Percentiles rank a stretch among this genome's conserved stretches.
These are phyloP conservation scores for Anastrepha obliqua DNA, from an alignment of 1,140 invertebrate genomes.

Conservation along the genomic window DNA sequence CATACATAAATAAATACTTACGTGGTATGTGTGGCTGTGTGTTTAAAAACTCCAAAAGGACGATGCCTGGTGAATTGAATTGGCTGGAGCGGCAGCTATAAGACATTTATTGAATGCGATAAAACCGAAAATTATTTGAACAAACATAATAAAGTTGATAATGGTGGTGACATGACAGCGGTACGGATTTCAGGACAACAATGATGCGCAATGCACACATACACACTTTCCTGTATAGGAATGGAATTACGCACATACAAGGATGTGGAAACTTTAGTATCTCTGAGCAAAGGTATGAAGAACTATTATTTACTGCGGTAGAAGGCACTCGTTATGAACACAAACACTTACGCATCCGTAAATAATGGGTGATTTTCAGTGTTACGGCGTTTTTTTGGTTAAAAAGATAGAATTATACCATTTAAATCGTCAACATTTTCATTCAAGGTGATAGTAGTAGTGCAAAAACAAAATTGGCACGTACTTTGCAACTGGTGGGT, in stretches of 20 bases:
- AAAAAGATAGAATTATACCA: too few species aligned
- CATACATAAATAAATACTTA: neutral
- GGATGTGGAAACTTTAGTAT: neutral
- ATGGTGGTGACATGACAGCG: constrained; percentile 6
- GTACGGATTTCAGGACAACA: neutral
- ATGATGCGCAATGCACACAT: neutral
- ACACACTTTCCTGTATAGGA: neutral
- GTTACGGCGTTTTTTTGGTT: too few species aligned
- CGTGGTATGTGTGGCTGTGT: too few species aligned
- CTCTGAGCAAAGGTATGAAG: neutral
- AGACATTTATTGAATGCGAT: constrained; percentile 59
- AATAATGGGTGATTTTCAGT: too few species aligned
- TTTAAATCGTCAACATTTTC: too few species aligned
- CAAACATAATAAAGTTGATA: constrained; percentile 63
- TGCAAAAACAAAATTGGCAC: too few species aligned
- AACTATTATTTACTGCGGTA: neutral
- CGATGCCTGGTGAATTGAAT: neutral
- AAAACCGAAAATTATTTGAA: constrained; percentile 67
- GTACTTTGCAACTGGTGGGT: too few species aligned
- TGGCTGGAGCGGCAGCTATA: constrained; percentile 28
- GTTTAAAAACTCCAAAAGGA: neutral
- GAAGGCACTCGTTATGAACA: neutral
- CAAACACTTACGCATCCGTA: too few species aligned
- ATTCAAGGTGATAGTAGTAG: too few species aligned
- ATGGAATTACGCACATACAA: neutral